Base-by-base conservation (phyloP, 2,888 invertebrate species). In the Volucella bombylans region DNA sequence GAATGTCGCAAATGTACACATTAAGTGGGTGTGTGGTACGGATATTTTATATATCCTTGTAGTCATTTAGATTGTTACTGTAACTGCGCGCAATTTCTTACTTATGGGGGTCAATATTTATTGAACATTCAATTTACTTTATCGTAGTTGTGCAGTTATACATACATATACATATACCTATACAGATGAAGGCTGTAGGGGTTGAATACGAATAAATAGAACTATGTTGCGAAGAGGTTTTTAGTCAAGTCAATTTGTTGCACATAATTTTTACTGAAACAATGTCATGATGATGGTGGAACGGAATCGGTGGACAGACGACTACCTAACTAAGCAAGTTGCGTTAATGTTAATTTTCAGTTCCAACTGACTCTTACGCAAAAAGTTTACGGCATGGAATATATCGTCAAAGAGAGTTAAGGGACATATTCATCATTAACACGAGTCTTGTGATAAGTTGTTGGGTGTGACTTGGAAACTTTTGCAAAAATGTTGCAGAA, bases 91-190 rank as follows among this genome's bases (percentile, higher is more conserved):
- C 31, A 31, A 31, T 31, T 61, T 43, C 71, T 72, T 72, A 49
- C 71, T 61, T 47, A 65, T 65, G 57, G 47, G 57, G 73, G 79
- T 83, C 73, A 83, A 83, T 83, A 79, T 83, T 83, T 83, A 79
- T 69, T 65, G 69, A 74, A 65, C 69, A 79, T 79, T 83, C 79
- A 79, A 72, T 78, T 82, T 82, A 49, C 71, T 77, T 76, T 82
- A 78, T 82, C 67, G 67, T 45, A 68, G 43, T 54, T 72, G 78
- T 78, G 71, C 78, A 74, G 68, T 68, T 71, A 43, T 72, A 15
- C 38, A 23, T 3, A n/a, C n/a, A n/a, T n/a, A n/a, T n/a, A n/a
- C n/a, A n/a, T n/a, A n/a, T n/a, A n/a, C n/a, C 2, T 23, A 39
- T 18, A 52, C 12, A 15, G 15, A 47, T 38, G 11, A 31, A 31